phyloP scores from a whole-genome alignment of 2,888 invertebrate species.

The Dicranocentrus wangi region DNA sequence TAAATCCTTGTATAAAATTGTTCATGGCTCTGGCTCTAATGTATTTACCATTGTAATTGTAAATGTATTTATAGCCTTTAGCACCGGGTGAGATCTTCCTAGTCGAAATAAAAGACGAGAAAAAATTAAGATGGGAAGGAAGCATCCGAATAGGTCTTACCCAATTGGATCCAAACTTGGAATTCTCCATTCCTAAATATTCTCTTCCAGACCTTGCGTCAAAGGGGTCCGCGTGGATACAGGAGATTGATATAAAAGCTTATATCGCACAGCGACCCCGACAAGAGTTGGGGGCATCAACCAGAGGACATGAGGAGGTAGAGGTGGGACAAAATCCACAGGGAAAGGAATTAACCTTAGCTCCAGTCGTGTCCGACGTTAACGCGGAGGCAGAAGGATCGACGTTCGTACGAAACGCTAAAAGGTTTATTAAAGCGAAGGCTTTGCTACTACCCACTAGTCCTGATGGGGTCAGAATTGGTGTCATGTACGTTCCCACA shows the following conservation, averaged over 20 bases:
- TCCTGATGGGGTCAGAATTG: too few relatives aligned
- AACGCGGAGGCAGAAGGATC: too few relatives aligned
- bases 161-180: conserved; percentile 83
- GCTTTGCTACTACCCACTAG: conserved; percentile 81
- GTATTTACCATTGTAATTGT: too few relatives aligned
- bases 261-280: neutral
- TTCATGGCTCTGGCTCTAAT: too few relatives aligned
- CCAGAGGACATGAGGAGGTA: conserved; percentile 17
- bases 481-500: conserved; percentile 90
- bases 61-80: conserved; percentile 81
- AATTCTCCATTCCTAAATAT: conserved; percentile 84
- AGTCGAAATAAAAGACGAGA: conserved; percentile 94
- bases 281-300: too few relatives aligned
- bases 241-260: conserved; percentile 93
- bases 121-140: conserved; percentile 90
- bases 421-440: too few relatives aligned
- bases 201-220: conserved; percentile 87
- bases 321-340: too few relatives aligned
- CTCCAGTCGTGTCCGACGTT: too few relatives aligned
- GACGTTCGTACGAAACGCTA: conserved; percentile 80
- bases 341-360: too few relatives aligned
- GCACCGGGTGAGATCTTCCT: conserved; percentile 94
- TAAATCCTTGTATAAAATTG: too few relatives aligned
- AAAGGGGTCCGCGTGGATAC: conserved; percentile 93
- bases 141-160: conserved; percentile 89